Evolutionary conservation across 2,113 vertebrate genomes (phyloP), one percentile per base, ranked within the genome.

Genomic region (Haliaeetus leucogaster): DNA sequence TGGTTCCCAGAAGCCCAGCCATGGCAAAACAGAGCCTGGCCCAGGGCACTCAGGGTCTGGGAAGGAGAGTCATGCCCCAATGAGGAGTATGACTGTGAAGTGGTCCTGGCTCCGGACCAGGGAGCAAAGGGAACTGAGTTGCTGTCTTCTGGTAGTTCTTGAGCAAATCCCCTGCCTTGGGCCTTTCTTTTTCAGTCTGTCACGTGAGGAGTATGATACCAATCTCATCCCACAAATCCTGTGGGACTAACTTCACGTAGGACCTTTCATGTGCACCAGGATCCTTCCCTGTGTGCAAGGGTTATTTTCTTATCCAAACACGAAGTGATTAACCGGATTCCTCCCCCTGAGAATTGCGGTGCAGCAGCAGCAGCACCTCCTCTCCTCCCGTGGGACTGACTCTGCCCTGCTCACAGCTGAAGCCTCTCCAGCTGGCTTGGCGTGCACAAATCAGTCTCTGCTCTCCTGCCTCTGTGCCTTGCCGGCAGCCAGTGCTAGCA

Each of bases 141-240:
- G 14, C 68, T 95, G 21, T 62, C 17, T 66, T 63, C 45, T 59
- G 26, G 48, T 81, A 8, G 13, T 76, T 68, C 77, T 76, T 79
- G 38, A 87, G 61, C 36, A 90, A 77, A 16, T 70, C 40, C 21
- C 29, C n/a, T 82, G 34, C 76, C 56, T 52, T 56, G 32, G 36
- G 40, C 59, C n/a, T 95, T 72, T 63, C 45, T 88, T 89, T 92
- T 56, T 47, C 48, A 65, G 9, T 91, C 58, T 89, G 63, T 92
- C 59, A 83, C 19, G 5, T 61, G 42, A 80, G 16, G 47, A 82
- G 20, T 40, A 62, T 53, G 23, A 82, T 55, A 29, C 27, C 73
- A 68, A 29, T 87, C 65, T 91, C 58, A 72, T 47, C 34, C 70
- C 3, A 2, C 77, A 55, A 55, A 13, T 32, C 42, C 40, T 53